A percentile compares a stretch with the other conserved stretches of the same genome.
Evolutionary conservation across 2,888 invertebrate genomes (phyloP).

Genomic region (Polia nebulosa): DNA sequence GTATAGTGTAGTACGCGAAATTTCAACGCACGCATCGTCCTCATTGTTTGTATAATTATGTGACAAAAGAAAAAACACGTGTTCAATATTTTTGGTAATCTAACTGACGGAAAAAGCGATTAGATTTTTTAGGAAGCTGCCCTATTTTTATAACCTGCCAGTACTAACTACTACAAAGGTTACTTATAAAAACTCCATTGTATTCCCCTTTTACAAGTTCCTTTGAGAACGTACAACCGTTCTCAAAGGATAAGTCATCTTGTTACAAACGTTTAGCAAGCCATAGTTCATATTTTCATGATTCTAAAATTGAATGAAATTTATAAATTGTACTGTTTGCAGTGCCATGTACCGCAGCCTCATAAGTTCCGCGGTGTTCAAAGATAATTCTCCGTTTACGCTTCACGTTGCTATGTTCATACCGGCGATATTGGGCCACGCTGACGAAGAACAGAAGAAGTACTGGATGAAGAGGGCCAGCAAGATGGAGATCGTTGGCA

Average conservation of each 20-base stretch:
- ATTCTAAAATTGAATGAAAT: background rate
- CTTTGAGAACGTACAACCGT: too few species aligned
- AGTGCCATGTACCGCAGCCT: constrained; percentile 92
- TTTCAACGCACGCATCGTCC: too few species aligned
- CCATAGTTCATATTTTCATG: background rate
- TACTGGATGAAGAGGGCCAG: constrained; percentile 96
- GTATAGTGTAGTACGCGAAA: too few species aligned
- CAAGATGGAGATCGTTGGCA: constrained; percentile 96
- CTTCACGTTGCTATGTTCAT: constrained; percentile 98
- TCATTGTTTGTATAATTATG: too few species aligned
- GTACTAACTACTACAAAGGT: too few species aligned
- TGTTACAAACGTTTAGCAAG: background rate
- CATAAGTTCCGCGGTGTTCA: constrained; percentile 92
- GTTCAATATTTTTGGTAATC: too few species aligned
- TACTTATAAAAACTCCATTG: too few species aligned
- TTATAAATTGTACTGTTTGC: constrained; percentile 13
- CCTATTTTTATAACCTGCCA: too few species aligned
- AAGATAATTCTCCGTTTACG: constrained; percentile 93
- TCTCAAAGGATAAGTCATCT: background rate
- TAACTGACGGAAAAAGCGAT: too few species aligned
- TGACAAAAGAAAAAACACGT: too few species aligned
- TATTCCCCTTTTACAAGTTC: too few species aligned
- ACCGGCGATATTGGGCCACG: constrained; percentile 96
- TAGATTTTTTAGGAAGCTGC: too few species aligned
- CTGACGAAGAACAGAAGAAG: constrained; percentile 95